Base-by-base conservation (phyloP, 2,888 invertebrate genomes). In the Archips crataeganus region DNA sequence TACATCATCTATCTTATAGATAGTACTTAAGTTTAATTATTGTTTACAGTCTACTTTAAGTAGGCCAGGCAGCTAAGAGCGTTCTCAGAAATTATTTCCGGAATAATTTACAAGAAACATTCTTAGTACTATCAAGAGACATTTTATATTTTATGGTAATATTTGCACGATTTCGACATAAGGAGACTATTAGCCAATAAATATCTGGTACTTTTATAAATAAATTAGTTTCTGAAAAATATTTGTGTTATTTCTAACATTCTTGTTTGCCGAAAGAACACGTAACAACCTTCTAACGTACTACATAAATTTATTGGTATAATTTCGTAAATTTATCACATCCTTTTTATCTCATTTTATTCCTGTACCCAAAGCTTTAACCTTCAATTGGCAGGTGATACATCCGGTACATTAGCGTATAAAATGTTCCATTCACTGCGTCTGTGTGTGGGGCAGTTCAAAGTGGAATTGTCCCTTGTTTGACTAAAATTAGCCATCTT, bases 1-100 rank as follows among this genome's bases (percentile, higher is more conserved):
- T 81, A 79, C 84, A 80, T 82, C 82, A 83, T 90, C 90, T 90
- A 91, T 92, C 90, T 91, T 91, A 89, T 91, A 93, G 91, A 91
- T 93, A 90, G 90, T 84, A n/a, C n/a, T n/a, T n/a, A 80, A 77
- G 73, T 70, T 76, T 70, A 63, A 74, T 82, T 77, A 84, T 79
- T 82, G 82, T 79, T 79, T 78, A 77, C 78, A 80, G 77, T 80
- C 81, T 83, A 81, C 79, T 75, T 75, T 70, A 75, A 68, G 80
- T 84, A 80, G 81, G 81, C 80, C 84, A 83, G 80, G 75, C 70
- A 74, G 74, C 75, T 79, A 79, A 81, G 81, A 84, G 88, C 86
- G 90, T 92, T 92, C 85, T 81, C 81, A 87, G 80, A 86, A 85
- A 87, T 93, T 94, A 90, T 94, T 92, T 85, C 85, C 86, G 85